Evolutionary conservation across 37 sponge, comb jelly and placozoan species (phyloP), one percentile per base, ranked within the genome.

Genomic region (Hexactinellida sp.): DNA sequence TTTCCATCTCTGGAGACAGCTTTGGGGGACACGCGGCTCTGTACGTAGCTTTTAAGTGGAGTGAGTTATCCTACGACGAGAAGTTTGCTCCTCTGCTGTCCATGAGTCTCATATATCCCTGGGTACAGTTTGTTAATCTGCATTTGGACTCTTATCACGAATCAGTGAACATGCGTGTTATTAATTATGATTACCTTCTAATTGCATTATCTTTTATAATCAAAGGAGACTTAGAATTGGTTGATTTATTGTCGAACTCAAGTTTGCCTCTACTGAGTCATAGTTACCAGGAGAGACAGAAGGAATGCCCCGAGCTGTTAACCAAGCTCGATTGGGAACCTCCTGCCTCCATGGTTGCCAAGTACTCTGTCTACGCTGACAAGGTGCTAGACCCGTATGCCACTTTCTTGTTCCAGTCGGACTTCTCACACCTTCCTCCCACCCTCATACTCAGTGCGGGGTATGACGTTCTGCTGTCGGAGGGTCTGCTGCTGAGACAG

Each of bases 381-480:
- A 63, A 7, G 13, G 34, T 63, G 5, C 25, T 63, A 63, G 76
- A 63, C 34, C 76, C 76, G 21, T 63, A 63, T n/a, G 34, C 76
- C 13, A 32, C 19, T 23, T 63, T 63, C 34, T 23, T 63, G 5
- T 63, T 63, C 76, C 76, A 63, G 13, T 21, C 21, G 19, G 76
- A 63, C 76, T 63, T 63, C 13, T 63, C 76, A 63, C 76, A 63
- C 76, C 76, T 63, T 7, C 76, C 76, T 63, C 76, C 76, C 34
- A 63, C 34, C 3, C 34, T 32, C 76, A 28, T 63, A 7, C 3
- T 63, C 3, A n/a, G 28, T n/a, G 76, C 76, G 5, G 76, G 30
- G 25, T 63, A 63, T n/a, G 76, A 63, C 76, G 5, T 63, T 21
- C 76, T 63, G 3, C 76, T 63, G 13, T 25, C 76, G 13, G 76